Percentiles rank a stretch among this genome's conserved stretches.
Conservation (phyloP, 2,888 invertebrate genomes). For the Heliconius cydno region DNA sequence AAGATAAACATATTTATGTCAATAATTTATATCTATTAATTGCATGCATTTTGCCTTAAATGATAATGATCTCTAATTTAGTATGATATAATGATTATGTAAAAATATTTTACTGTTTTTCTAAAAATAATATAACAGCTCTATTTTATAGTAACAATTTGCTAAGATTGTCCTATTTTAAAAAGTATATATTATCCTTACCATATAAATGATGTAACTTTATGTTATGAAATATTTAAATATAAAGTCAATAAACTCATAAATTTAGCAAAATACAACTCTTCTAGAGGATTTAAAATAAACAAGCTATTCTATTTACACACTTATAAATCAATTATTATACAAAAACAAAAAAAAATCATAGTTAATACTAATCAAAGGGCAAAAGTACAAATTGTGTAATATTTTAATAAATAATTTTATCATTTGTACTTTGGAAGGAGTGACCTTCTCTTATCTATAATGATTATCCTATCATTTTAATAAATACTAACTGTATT, state of each 20-base stretch:
- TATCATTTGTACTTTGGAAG: conserved; percentile 44
- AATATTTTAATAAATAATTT: conserved; percentile 11
- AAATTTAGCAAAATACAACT: neutral
- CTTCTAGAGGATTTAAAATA: neutral
- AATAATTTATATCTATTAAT: neutral
- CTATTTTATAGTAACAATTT: neutral
- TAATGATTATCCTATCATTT: neutral
- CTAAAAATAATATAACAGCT: too few species aligned
- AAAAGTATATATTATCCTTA: neutral
- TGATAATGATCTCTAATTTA: neutral
- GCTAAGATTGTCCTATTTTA: neutral
- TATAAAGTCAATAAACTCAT: neutral
- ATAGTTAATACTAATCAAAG: neutral
- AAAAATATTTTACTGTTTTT: too few species aligned
- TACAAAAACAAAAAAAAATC: neutral
- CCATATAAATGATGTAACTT: neutral
- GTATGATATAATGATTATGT: neutral
- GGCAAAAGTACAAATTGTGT: conserved; percentile 25
- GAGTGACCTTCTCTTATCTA: conserved; percentile 36
- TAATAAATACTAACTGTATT: conserved; percentile 12
- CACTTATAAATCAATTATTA: neutral
- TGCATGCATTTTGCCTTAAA: neutral
- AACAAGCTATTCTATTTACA: neutral
- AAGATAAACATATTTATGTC: neutral
- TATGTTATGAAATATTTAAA: neutral